These are phyloP conservation scores for Delichon dasypus DNA, from an alignment of 2,797 vertebrate genomes.

Conservation along the genomic window DNA sequence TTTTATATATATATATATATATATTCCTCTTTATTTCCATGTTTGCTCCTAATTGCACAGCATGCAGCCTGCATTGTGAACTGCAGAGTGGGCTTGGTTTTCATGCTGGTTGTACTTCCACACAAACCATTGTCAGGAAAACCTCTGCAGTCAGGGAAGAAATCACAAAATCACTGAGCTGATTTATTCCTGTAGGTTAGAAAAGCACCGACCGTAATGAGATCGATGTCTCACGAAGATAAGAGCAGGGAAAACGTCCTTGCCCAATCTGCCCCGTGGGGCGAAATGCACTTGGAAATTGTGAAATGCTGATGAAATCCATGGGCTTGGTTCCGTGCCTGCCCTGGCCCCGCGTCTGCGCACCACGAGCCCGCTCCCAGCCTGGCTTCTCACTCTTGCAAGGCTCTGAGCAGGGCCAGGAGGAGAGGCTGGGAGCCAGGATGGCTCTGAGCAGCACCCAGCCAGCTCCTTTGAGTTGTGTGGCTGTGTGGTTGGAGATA, in stretches of 20 bases:
- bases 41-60: background rate
- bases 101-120: background rate
- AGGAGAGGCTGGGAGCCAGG: background rate
- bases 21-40: background rate
- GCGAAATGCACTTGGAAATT: background rate
- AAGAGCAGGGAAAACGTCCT: conserved; percentile 1
- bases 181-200: background rate
- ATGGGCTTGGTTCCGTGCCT: background rate
- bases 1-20: background rate
- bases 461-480: background rate
- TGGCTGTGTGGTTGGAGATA: conserved; percentile 45
- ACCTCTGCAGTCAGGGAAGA: background rate
- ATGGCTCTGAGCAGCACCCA: background rate
- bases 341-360: background rate
- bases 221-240: background rate
- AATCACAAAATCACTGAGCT: background rate
- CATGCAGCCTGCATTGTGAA: background rate
- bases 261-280: background rate
- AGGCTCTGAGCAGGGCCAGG: conserved; percentile 3
- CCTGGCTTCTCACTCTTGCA: background rate
- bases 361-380: background rate
- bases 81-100: background rate
- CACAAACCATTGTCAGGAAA: background rate
- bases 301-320: background rate
- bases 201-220: background rate